Percentiles rank a stretch among this genome's conserved stretches.
Evolutionary conservation across 2,113 vertebrate genomes (phyloP).

Genomic region (Callionymus lyra): DNA sequence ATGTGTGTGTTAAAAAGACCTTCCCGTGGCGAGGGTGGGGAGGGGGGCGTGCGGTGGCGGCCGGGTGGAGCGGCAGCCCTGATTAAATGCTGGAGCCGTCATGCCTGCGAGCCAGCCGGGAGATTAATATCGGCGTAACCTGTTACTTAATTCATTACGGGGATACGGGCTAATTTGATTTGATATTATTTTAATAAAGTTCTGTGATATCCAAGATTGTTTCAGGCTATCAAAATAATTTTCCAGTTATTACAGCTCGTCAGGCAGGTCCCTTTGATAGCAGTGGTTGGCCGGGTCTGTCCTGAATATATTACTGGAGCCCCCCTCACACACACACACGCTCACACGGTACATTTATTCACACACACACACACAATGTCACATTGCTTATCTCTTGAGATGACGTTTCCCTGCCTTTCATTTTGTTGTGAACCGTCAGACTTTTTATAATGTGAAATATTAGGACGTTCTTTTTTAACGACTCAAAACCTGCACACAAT

Average conservation of each 20-base stretch:
- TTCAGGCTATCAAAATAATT: slow-evolving; percentile 99
- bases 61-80: slow-evolving; percentile 54
- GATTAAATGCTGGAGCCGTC: slow-evolving; percentile 99
- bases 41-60: slow-evolving; percentile 22
- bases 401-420: too few species aligned
- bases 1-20: slow-evolving; percentile 52
- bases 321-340: slow-evolving; percentile 1
- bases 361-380: background rate
- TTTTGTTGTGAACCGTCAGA: too few species aligned
- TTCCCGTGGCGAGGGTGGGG: slow-evolving; percentile 32
- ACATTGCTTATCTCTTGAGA: too few species aligned
- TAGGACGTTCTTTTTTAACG: too few species aligned
- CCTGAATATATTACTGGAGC: slow-evolving; percentile 97
- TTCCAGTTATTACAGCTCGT: slow-evolving; percentile 99
- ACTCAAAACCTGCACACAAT: too few species aligned
- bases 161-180: slow-evolving; percentile 99
- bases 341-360: background rate
- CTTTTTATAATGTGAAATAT: too few species aligned
- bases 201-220: slow-evolving; percentile 99
- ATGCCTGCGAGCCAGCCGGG: slow-evolving; percentile 96
- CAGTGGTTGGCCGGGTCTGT: slow-evolving; percentile 99
- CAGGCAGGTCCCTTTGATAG: slow-evolving; percentile 99
- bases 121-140: slow-evolving; percentile 99
- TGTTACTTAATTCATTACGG: slow-evolving; percentile 99
- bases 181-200: slow-evolving; percentile 99